Percentiles rank a stretch among this genome's conserved stretches.
phyloP scores from a whole-genome alignment of 2,113 vertebrate genomes.

The Syngnathus typhle region DNA sequence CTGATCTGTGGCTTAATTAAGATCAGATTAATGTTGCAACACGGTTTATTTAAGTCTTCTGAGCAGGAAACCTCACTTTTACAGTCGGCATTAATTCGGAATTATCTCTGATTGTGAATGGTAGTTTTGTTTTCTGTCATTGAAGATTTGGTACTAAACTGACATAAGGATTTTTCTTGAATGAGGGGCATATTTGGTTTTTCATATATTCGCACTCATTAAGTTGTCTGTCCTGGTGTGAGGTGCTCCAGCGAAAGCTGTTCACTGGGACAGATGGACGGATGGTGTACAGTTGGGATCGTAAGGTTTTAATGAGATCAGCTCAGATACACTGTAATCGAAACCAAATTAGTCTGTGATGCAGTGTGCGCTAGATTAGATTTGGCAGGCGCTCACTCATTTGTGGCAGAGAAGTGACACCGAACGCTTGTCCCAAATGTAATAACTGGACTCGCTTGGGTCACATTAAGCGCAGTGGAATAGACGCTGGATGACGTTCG shows the following conservation, averaged over 20 bases:
- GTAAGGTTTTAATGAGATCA: slow-evolving; percentile 58
- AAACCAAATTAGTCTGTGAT: slow-evolving; percentile 62
- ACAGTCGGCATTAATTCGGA: background rate
- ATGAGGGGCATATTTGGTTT: background rate
- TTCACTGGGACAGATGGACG: slow-evolving; percentile 29
- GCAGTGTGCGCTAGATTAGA: slow-evolving; percentile 59
- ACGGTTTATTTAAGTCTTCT: background rate
- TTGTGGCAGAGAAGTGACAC: slow-evolving; percentile 59
- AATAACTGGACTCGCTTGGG: slow-evolving; percentile 57
- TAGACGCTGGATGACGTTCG: slow-evolving; percentile 16
- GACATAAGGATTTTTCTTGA: background rate
- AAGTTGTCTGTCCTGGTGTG: slow-evolving; percentile 32
- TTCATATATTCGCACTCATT: slow-evolving; percentile 53
- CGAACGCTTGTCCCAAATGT: slow-evolving; percentile 56
- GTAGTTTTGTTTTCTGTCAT: background rate
- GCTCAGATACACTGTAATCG: slow-evolving; percentile 53
- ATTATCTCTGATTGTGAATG: background rate
- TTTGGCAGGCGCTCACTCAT: slow-evolving; percentile 55
- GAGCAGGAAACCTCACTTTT: background rate
- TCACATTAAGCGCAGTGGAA: slow-evolving; percentile 43
- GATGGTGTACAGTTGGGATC: slow-evolving; percentile 33
- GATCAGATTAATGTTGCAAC: background rate
- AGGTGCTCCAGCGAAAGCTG: slow-evolving; percentile 31
- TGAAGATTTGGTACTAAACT: slow-evolving; percentile 2
- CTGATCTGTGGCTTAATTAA: background rate